Evolutionary conservation across 1,140 invertebrate genomes (phyloP), one percentile per base, ranked within the genome.

Genomic region (Carposina sasakii): DNA sequence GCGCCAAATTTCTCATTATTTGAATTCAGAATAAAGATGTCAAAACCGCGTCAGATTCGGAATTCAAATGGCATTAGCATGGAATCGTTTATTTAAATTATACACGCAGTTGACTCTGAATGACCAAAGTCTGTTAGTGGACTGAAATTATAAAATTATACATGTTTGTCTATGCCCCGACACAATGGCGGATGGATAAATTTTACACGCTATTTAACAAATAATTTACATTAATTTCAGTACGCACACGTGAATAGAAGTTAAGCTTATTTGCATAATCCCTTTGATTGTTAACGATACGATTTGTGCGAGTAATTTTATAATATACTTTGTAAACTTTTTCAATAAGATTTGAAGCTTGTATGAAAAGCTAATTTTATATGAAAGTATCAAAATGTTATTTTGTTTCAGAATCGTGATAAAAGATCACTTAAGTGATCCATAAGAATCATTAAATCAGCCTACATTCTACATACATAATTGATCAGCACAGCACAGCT

Each of bases 131-230:
- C 61, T 63, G 59, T 56, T 53, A 51, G 52, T 31, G 59, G 64
- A 67, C 59, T 58, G 45, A 61, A 71, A 72, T 72, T 73, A 67
- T 67, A 60, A 60, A 71, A 67, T 62, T 70, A 67, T 60, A 50
- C 60, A 44, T 44, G 55, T 65, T 69, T 67, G 62, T 68, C 58
- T 60, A 59, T 48, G 46, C 63, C 45, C 41, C 43, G 47, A 54
- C 44, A 76, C 63, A 77, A 77, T 62, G 58, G 63, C 39, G 33
- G 34, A 17, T 28, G 52, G 56, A 57, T 56, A 56, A 61, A 63
- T 56, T 76, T 77, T 76, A 74, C 75, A 78, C 72, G 69, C 77
- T 76, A 81, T 81, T 81, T 75, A 78, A 76, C 74, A 73, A 72
- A 63, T 54, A 62, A 67, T 55, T 59, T 53, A 51, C 46, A 60